Conservation (phyloP, 2,797 vertebrate species). For the Anguilla pacifica region DNA sequence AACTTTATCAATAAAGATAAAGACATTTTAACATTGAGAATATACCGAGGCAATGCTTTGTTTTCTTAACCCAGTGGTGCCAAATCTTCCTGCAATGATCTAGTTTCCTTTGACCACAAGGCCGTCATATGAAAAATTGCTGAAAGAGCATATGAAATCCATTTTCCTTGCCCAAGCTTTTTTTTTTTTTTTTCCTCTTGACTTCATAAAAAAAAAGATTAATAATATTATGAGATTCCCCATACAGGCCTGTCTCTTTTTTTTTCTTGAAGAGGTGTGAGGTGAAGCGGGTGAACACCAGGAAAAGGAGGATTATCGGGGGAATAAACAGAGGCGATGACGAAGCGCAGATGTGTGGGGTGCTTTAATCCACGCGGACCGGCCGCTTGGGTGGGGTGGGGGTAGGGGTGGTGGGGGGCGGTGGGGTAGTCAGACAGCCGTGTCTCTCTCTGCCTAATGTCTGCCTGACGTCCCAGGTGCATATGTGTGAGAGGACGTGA, state of each 20-base stretch:
- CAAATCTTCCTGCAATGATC: neutral
- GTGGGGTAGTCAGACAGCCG: neutral
- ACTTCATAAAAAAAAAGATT: neutral
- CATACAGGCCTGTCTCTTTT: neutral
- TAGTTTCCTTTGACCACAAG: neutral
- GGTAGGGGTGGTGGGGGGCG: too few relatives aligned
- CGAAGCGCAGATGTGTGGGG: neutral
- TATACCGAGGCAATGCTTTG: neutral
- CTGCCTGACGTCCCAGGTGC: neutral
- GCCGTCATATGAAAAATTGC: neutral
- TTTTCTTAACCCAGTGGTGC: neutral
- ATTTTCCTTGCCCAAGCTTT: neutral
- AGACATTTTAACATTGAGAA: neutral
- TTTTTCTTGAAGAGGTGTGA: neutral
- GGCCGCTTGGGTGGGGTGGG: neutral
- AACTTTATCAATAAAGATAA: neutral
- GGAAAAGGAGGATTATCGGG: neutral
- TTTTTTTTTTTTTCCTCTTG: neutral
- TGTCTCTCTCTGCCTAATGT: constrained; percentile 15
- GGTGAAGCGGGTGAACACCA: neutral
- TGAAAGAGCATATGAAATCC: neutral
- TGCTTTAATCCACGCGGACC: neutral
- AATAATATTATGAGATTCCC: constrained; percentile 10
- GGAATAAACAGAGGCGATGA: neutral
- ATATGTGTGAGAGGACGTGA: neutral